These are phyloP conservation scores for Elephantulus edwardii DNA, from an alignment of 2,113 vertebrate genomes.

Conservation along the genomic window DNA sequence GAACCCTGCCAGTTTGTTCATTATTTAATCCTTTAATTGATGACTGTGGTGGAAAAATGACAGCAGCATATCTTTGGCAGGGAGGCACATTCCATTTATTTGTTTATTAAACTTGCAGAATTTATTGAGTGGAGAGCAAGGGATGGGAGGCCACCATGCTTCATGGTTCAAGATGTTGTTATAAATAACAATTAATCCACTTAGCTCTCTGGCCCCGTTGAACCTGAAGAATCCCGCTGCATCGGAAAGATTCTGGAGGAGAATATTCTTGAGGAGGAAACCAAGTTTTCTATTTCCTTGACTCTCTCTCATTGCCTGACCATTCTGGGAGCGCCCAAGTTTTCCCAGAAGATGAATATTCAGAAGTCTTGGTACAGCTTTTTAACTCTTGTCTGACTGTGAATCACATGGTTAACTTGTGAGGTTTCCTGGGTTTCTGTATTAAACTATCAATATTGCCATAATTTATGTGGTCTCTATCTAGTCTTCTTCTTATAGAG, in stretches of 20 bases:
- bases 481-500: constrained; percentile 18
- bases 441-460: not conserved
- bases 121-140: constrained; percentile 47
- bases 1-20: constrained; percentile 75
- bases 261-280: not conserved
- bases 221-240: constrained; percentile 57
- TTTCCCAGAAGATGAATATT: constrained; percentile 3
- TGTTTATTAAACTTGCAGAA: constrained; percentile 76
- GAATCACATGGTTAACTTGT: not conserved
- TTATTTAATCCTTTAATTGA: constrained; percentile 82
- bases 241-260: not conserved
- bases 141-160: constrained; percentile 52
- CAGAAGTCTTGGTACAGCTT: not conserved
- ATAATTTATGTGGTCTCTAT: not conserved
- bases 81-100: constrained; percentile 72
- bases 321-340: not conserved
- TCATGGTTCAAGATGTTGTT: constrained; percentile 56
- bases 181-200: constrained; percentile 73
- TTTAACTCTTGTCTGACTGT: not conserved
- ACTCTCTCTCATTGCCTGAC: not conserved
- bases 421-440: not conserved
- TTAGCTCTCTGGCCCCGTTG: constrained; percentile 61
- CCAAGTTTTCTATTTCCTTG: not conserved
- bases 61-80: constrained; percentile 68
- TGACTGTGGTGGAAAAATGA: constrained; percentile 58